A percentile compares a stretch with the other conserved stretches of the same genome.
Conservation (phyloP, 2,797 vertebrate genomes). For the Delichon dasypus region DNA sequence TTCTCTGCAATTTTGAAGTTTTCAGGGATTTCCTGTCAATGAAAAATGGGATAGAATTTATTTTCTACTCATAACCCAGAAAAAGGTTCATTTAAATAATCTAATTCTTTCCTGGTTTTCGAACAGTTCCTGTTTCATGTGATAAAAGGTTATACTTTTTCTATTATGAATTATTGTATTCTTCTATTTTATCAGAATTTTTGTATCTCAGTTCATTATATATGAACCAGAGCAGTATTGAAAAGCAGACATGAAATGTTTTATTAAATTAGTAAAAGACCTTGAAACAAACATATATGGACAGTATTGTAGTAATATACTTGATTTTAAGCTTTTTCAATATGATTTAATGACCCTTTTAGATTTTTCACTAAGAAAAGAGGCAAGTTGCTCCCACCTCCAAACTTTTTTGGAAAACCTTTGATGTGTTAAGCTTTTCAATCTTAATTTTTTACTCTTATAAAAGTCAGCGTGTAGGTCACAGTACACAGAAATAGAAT, state of each 20-base stretch:
- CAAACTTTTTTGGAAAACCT: background rate
- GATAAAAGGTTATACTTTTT: background rate
- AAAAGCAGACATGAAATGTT: background rate
- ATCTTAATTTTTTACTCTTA: background rate
- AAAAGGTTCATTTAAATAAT: background rate
- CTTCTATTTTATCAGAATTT: background rate
- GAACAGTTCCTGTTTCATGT: background rate
- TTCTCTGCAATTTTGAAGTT: constrained; percentile 92
- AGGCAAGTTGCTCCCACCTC: background rate
- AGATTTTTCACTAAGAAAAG: background rate
- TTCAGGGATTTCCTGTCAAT: constrained; percentile 84
- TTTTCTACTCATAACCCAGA: background rate
- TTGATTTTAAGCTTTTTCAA: background rate
- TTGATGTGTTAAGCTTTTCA: background rate
- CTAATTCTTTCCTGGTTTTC: background rate
- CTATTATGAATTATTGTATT: background rate
- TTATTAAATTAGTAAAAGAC: background rate
- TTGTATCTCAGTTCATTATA: background rate
- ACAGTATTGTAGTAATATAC: background rate
- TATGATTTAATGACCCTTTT: background rate
- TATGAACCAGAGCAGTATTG: background rate
- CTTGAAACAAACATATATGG: background rate
- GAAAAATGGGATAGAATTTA: constrained; percentile 56
- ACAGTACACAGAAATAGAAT: background rate
- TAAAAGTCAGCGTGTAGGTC: background rate